Percentiles rank a stretch among this genome's conserved stretches.
Conservation (phyloP, 2,113 vertebrate genomes). For the Gymnogyps californianus region DNA sequence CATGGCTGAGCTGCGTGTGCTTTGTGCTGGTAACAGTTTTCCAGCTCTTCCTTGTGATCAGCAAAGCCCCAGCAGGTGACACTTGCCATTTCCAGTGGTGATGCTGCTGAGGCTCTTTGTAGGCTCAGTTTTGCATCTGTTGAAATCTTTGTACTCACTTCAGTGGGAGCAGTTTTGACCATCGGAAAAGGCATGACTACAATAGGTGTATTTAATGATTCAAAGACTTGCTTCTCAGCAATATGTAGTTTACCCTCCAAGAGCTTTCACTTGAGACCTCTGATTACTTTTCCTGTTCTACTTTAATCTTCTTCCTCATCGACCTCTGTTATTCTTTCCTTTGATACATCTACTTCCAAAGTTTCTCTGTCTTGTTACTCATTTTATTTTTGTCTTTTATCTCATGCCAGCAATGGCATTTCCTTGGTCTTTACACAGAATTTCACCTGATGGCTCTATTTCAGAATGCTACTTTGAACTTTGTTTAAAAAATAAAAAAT, state of each 20-base stretch:
- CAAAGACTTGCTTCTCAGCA: neutral
- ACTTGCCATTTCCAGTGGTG: neutral
- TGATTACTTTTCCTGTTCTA: neutral
- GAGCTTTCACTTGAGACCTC: neutral
- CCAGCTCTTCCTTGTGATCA: neutral
- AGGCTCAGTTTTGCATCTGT: neutral
- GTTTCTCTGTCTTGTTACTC: neutral
- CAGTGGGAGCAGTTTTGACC: neutral
- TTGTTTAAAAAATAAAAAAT: neutral
- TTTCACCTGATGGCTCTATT: neutral
- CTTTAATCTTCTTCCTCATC: neutral
- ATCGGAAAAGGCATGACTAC: neutral
- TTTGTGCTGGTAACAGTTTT: neutral
- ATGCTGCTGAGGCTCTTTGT: neutral
- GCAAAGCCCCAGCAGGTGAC: neutral
- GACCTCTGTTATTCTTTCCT: neutral
- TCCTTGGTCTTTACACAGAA: neutral
- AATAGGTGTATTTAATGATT: neutral
- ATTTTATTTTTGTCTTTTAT: neutral
- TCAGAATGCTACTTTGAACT: neutral
- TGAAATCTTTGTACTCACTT: neutral
- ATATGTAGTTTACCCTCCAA: neutral
- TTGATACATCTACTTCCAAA: neutral
- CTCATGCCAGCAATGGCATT: neutral
- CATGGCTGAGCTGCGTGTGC: accelerated